These are phyloP conservation scores for Stegastes partitus DNA, from an alignment of 2,113 vertebrate species.

Conservation along the genomic window DNA sequence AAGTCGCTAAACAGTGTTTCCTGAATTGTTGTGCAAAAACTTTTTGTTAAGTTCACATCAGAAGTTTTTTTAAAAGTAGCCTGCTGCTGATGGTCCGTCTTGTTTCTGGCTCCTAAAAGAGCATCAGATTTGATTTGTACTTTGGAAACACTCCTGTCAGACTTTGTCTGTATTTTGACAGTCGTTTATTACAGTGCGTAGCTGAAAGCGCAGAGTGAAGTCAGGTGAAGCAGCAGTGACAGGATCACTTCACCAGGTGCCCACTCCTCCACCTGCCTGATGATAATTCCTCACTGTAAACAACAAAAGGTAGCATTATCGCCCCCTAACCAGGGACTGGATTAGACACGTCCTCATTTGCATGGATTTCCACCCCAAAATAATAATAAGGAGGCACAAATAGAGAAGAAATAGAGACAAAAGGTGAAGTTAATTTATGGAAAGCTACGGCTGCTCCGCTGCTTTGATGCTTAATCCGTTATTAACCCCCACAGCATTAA, in stretches of 20 bases:
- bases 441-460: constrained; percentile 60
- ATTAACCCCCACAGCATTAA: constrained; percentile 59
- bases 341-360: constrained; percentile 64
- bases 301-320: constrained; percentile 66
- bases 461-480: constrained; percentile 74
- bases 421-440: constrained; percentile 76
- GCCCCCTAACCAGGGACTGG: constrained; percentile 51
- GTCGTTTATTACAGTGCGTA: too few relatives aligned
- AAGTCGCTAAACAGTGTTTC: too few relatives aligned
- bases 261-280: constrained; percentile 44
- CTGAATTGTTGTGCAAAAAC: too few relatives aligned
- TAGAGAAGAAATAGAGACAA: constrained; percentile 66
- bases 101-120: too few relatives aligned
- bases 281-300: constrained; percentile 44
- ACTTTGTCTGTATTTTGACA: too few relatives aligned
- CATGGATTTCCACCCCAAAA: constrained; percentile 54
- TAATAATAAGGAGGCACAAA: constrained; percentile 60
- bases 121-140: too few relatives aligned
- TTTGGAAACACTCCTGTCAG: too few relatives aligned
- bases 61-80: too few relatives aligned
- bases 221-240: constrained; percentile 20
- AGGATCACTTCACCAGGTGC: constrained; percentile 34
- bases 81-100: too few relatives aligned
- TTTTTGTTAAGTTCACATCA: too few relatives aligned
- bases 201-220: constrained; percentile 6